Base-by-base conservation (phyloP, 2,888 invertebrate genomes). In the Nezara viridula region DNA sequence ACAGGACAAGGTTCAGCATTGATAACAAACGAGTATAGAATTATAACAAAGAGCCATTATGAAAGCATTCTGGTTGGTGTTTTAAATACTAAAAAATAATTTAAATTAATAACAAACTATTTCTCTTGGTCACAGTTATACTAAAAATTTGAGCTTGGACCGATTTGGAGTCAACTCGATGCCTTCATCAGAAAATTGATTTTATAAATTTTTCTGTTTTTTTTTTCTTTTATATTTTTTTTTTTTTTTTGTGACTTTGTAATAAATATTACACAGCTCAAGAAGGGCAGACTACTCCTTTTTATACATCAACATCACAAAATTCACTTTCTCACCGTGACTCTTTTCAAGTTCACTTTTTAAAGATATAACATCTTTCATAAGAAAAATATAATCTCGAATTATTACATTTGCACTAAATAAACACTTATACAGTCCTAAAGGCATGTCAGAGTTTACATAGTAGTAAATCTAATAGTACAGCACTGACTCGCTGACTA, bases 331-430 rank as follows among this genome's bases (percentile, higher is more conserved):
- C 50, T 52, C 37, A n/a, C 24, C 40, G 49, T 50, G 47, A 81
- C 40, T 73, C 49, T 52, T 60, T 21, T 88, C 5, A 50, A 27
- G n/a, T 85, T 85, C 40, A 44, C 12, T 73, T 89, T 86, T 88
- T 85, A 49, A 81, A 55, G 37, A 85, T 27, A 85, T 66, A 89
- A 89, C 66, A 86, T 86, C 66, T 77, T 86, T 60, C 44, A 60
- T 89, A 89, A 89, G 85, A 89, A 89, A 89, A 89, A 89, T 89
- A 89, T 89, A 88, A 89, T 81, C 81, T 89, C 89, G 55, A 52
- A n/a, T 89, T 85, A 89, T 89, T 85, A 89, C 55, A 55, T 89
- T 85, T 89, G 85, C 85, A 85, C 81, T 89, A 89, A 47, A 85
- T 81, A 85, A 88, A 88, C 77, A 88, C 77, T 88, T 88, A 88